Evolutionary conservation across 30 jellyfish, hydroid and myxozoan species (phyloP).

Genomic region (Hydractinia symbiolongicarpus): DNA sequence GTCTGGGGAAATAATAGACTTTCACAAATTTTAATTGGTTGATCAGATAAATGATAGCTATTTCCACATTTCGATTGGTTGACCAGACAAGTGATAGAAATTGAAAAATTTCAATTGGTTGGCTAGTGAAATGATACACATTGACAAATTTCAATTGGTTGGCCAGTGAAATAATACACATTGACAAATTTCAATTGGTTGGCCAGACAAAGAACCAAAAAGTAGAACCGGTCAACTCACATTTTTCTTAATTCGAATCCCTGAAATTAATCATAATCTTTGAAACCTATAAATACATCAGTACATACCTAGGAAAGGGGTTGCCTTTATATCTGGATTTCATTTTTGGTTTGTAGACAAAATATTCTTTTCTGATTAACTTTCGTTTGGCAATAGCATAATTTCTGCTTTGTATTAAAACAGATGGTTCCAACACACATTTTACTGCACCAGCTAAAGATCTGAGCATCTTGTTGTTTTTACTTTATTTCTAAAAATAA

Average conservation of each 20-base stretch:
- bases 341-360: conserved; percentile 29
- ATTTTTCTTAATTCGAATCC: not conserved
- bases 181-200: too few relatives aligned
- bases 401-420: conserved; percentile 1
- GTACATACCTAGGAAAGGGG: conserved; percentile 33
- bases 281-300: not conserved
- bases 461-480: not conserved
- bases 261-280: not conserved
- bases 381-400: conserved; percentile 44
- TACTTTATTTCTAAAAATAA: too few relatives aligned
- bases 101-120: too few relatives aligned
- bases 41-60: too few relatives aligned
- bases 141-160: too few relatives aligned
- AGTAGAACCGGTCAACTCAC: not conserved
- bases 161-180: too few relatives aligned
- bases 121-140: too few relatives aligned
- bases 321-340: conserved; percentile 37
- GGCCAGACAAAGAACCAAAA: too few relatives aligned
- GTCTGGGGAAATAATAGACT: too few relatives aligned
- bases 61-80: too few relatives aligned
- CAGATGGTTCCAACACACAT: not conserved
- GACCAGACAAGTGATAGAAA: too few relatives aligned
- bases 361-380: conserved; percentile 17
- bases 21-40: too few relatives aligned
- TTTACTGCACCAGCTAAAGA: not conserved